Conservation (phyloP, 1,140 invertebrate species). For the Acromyrmex heyeri region DNA sequence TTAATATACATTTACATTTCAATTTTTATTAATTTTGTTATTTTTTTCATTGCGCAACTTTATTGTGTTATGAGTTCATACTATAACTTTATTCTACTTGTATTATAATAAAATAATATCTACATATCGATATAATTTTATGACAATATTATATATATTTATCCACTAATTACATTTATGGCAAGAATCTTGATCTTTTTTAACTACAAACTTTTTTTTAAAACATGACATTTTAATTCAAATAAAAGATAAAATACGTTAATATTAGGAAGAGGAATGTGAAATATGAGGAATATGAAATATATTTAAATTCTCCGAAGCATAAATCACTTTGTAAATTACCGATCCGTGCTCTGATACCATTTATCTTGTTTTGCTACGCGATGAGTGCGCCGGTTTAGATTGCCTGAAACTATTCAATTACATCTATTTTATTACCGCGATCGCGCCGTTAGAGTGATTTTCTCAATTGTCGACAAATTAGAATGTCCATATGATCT, state of each 20-base stretch:
- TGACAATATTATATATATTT: not conserved
- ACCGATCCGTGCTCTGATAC: not conserved
- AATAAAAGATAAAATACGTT: not conserved
- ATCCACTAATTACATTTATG: not conserved
- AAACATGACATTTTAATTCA: not conserved
- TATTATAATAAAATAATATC: not conserved
- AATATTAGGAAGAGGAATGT: not conserved
- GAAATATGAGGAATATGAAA: not conserved
- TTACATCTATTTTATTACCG: conserved; percentile 53
- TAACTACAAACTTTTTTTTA: not conserved
- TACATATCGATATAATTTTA: not conserved
- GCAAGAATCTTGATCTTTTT: not conserved
- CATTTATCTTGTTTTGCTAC: conserved; percentile 25
- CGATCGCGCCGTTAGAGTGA: conserved; percentile 35
- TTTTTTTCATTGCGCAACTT: not conserved
- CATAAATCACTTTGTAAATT: conserved; percentile 13
- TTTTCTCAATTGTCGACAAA: conserved; percentile 53
- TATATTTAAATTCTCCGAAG: not conserved
- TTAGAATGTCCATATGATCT: conserved; percentile 50
- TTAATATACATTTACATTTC: not conserved
- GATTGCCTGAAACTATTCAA: conserved; percentile 37
- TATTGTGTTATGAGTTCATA: not conserved
- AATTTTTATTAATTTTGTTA: too few relatives aligned
- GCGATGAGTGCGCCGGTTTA: not conserved
- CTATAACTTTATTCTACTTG: not conserved